Evolutionary conservation across 2,797 vertebrate species (phyloP).

Genomic region (Pangasius sanitwongsei): DNA sequence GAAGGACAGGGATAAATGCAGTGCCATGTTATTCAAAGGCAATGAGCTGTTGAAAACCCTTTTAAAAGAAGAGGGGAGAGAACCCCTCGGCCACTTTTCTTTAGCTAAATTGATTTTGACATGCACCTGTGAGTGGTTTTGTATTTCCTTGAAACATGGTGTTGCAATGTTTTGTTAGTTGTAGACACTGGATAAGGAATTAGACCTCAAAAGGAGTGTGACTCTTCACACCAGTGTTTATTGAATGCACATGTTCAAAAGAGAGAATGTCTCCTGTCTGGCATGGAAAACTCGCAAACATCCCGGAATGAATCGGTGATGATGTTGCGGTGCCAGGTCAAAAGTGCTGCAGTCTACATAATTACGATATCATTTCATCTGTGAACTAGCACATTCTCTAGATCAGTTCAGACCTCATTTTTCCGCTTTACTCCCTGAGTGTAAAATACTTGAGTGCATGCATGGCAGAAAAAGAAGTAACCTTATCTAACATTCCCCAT

Average conservation of each 20-base stretch:
- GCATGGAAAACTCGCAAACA: conserved; percentile 24
- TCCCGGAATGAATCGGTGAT: conserved; percentile 29
- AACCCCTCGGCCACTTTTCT: conserved; percentile 65
- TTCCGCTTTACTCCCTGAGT: conserved; percentile 34
- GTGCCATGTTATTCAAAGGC: conserved; percentile 56
- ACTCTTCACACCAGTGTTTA: conserved; percentile 36
- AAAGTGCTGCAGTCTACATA: conserved; percentile 32
- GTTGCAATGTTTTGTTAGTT: conserved; percentile 61
- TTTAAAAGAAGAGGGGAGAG: conserved; percentile 64
- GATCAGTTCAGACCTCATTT: conserved; percentile 33
- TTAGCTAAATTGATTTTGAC: conserved; percentile 62
- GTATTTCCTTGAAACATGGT: conserved; percentile 67
- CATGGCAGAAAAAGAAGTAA: conserved; percentile 35
- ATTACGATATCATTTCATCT: conserved; percentile 40
- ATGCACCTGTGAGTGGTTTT: conserved; percentile 59
- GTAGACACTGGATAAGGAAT: conserved; percentile 37
- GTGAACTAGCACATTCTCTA: conserved; percentile 21
- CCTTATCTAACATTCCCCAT: conserved; percentile 39
- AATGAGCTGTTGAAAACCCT: conserved; percentile 57
- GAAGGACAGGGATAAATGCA: conserved; percentile 66
- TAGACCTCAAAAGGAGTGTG: conserved; percentile 36
- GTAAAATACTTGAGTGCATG: conserved; percentile 38
- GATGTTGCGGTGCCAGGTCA: conserved; percentile 17
- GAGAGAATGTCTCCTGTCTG: conserved; percentile 6
- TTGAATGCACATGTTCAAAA: conserved; percentile 4